A percentile compares a stretch with the other conserved stretches of the same genome.
Conservation (phyloP, 2,797 vertebrate species). For the Phoebastria nigripes region DNA sequence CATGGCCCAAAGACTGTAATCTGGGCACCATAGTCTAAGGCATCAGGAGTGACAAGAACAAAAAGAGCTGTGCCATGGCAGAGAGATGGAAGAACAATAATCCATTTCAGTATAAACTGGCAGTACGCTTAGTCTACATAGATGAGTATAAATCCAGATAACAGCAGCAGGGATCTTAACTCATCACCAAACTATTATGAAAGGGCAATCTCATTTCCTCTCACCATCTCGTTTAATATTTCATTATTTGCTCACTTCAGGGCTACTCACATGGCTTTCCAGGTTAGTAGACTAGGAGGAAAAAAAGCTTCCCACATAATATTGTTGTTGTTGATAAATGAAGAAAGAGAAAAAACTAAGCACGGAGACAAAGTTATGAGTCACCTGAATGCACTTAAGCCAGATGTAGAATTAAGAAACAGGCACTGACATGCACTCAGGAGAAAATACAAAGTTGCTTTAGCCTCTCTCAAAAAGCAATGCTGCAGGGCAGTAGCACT, state of each 20-base stretch:
- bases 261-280: background rate
- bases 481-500: slow-evolving; percentile 55
- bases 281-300: background rate
- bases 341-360: background rate
- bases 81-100: background rate
- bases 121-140: background rate
- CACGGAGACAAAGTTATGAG: background rate
- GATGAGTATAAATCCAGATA: background rate
- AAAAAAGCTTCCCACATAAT: background rate
- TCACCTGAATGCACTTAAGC: slow-evolving; percentile 27
- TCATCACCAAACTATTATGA: background rate
- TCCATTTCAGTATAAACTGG: background rate
- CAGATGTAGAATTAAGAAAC: slow-evolving; percentile 40
- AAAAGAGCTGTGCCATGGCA: background rate
- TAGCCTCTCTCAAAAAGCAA: slow-evolving; percentile 41
- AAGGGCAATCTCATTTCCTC: background rate
- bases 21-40: background rate
- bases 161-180: background rate
- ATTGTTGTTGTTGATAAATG: slow-evolving; percentile 40
- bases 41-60: background rate
- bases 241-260: background rate
- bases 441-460: slow-evolving; percentile 26
- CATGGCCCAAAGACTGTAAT: background rate
- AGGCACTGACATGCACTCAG: slow-evolving; percentile 1
- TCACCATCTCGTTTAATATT: background rate